phyloP scores from a whole-genome alignment of 2,888 invertebrate genomes.

The Chymomyza fuscimana region DNA sequence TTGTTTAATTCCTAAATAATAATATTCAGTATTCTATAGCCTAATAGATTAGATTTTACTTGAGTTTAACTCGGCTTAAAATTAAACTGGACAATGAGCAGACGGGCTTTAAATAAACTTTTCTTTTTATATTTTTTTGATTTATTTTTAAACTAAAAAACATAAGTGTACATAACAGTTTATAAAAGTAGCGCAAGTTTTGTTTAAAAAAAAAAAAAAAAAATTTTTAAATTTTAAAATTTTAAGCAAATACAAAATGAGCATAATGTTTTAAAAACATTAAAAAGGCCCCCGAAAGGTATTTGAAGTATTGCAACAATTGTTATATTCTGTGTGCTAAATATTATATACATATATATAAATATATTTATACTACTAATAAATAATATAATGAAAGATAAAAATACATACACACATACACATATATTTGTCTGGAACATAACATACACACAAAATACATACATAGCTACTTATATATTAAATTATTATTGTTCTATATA shows the following conservation, averaged over 20 bases:
- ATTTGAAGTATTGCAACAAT: conserved; percentile 60
- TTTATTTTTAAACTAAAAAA: conserved; percentile 17
- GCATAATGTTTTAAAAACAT: conserved; percentile 62
- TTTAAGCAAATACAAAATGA: conserved; percentile 46
- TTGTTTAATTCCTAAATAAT: no score
- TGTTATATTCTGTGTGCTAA: conserved; percentile 68
- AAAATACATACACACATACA: conserved; percentile 27
- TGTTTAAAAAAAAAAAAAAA: conserved; percentile 35
- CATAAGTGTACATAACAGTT: conserved; percentile 47
- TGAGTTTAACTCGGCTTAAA: neutral
- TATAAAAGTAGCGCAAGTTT: conserved; percentile 54
- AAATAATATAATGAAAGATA: conserved; percentile 1
- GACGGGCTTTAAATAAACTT: neutral
- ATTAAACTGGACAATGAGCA: neutral
- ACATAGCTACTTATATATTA: conserved; percentile 29
- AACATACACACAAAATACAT: conserved; percentile 15
- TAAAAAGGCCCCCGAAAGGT: conserved; percentile 64
- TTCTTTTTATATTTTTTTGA: conserved; percentile 2
- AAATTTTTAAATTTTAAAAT: conserved; percentile 36
- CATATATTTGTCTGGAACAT: conserved; percentile 46
- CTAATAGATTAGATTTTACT: neutral
- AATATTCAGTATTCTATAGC: no score
- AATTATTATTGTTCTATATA: conserved; percentile 49
- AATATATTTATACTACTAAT: conserved; percentile 23
- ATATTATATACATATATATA: conserved; percentile 33